A percentile compares a stretch with the other conserved stretches of the same genome.
phyloP scores from a whole-genome alignment of 2,888 invertebrate species.

The Choristoneura rosaceana region DNA sequence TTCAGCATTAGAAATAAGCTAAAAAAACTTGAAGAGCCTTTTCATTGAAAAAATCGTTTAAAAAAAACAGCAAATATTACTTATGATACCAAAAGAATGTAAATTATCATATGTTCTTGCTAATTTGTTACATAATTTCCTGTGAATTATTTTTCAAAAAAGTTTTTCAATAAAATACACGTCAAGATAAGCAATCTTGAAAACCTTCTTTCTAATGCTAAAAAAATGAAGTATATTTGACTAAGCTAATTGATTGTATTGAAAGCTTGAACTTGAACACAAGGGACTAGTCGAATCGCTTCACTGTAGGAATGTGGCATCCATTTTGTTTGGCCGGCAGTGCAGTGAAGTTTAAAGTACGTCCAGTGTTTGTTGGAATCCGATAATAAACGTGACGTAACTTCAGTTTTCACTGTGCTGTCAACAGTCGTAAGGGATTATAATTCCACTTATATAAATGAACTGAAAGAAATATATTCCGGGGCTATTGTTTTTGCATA shows the following conservation, averaged over 20 bases:
- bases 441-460: constrained; percentile 52
- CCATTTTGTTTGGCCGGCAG: constrained; percentile 44
- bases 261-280: constrained; percentile 74
- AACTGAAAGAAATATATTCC: constrained; percentile 47
- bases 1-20: too few relatives aligned
- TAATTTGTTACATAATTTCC: too few relatives aligned
- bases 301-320: constrained; percentile 46
- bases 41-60: too few relatives aligned
- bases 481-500: constrained; percentile 46
- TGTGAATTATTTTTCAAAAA: too few relatives aligned
- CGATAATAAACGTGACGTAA: neutral
- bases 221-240: constrained; percentile 40
- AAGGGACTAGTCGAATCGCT: constrained; percentile 67
- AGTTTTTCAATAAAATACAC: too few relatives aligned
- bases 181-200: too few relatives aligned
- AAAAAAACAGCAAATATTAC: too few relatives aligned
- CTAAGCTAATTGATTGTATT: constrained; percentile 54
- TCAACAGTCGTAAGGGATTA: constrained; percentile 10
- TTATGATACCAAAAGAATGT: too few relatives aligned
- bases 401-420: neutral
- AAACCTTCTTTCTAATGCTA: too few relatives aligned
- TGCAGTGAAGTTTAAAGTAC: neutral
- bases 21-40: too few relatives aligned
- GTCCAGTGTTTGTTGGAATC: neutral
- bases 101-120: too few relatives aligned